Base-by-base conservation (phyloP, 2,888 invertebrate species). In the Molanna angustata region DNA sequence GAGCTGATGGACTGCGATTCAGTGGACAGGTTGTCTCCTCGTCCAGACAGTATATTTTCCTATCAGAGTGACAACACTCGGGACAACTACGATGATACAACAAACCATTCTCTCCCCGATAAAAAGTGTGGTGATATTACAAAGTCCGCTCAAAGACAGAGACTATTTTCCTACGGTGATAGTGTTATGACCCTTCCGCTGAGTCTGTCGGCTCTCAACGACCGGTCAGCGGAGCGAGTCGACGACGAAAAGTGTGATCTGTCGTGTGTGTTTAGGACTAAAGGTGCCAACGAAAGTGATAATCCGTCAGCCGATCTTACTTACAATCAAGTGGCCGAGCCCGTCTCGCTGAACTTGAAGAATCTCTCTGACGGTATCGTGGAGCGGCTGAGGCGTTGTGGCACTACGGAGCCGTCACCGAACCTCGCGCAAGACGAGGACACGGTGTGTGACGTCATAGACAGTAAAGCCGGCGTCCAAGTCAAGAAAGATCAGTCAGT, bases 231-330 rank as follows among this genome's bases (percentile, higher is more conserved):
- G 39, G 31, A 9, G 51, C 17, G 17, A 7, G 19, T 6, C 14
- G 35, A 32, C 21, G 49, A 44, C 21, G 31, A 44, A 45, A 11
- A 45, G 39, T 31, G 47, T 7, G 56, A 59, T 48, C 57, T 75
- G 62, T 67, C 65, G 59, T 64, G 62, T 32, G 55, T 61, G 61
- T 69, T 69, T 56, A 54, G 59, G 54, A 59, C 56, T 49, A 49
- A 31, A 16, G 22, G 20, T 17, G n/a, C 18, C 31, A 16, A 20
- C 19, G 16, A 14, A 9, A 18, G 17, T 3, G 21, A 21, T 17
- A 6, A 4, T 4, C 4, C 18, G 7, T 7, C 6, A 4, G 39
- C 14, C 18, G 13, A 11, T 35, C 17, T 54, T 20, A 40, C 49
- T 27, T 54, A 54, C 31, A 14, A 14, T 27, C 20, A 43, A 6